Evolutionary conservation across 2,797 vertebrate species (phyloP), one percentile per base, ranked within the genome.

Genomic region (Alca torda): DNA sequence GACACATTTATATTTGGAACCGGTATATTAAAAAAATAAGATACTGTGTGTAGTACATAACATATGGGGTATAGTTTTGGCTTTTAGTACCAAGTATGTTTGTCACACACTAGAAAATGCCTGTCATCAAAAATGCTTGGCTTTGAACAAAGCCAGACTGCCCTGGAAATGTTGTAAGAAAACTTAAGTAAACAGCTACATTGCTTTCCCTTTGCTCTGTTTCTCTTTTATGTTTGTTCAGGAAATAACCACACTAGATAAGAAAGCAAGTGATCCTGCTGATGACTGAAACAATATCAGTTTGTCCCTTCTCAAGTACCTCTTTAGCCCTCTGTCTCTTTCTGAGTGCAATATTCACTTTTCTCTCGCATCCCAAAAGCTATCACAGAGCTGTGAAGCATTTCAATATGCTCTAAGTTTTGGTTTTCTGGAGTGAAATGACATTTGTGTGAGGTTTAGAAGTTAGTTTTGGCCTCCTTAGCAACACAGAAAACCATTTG

Each of bases 11-110:
- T 64, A 78, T 83, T 74, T 81, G 50, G 21, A 78, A 78, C 5
- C 12, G 5, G 9, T n/a, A 24, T 45, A 63, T 39, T 82, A 31
- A 48, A 31, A 54, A 76, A 30, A 31, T 0, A 43, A 14, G 1
- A n/a, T 31, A 30, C 4, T n/a, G 3, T 51, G 1, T 37, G 16
- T 21, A 45, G 13, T 24, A 45, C 0, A 0, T 41, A 48, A 53
- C 9, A 50, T 26, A 48, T 16, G 14, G 23, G 64, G 11, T 67
- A 76, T 30, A 60, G 26, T 43, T 72, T 54, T 19, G 5, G 15
- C 30, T 78, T 90, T 79, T 30, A 53, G 6, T 30, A 68, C 16
- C 31, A 41, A 53, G 19, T 25, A 35, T 2, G 1, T 70, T 79
- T 89, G 46, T 50, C 24, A 65, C 12, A 11, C 23, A 23, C 51